Conservation (phyloP, 2,113 vertebrate genomes). For the Dinomys branickii region DNA sequence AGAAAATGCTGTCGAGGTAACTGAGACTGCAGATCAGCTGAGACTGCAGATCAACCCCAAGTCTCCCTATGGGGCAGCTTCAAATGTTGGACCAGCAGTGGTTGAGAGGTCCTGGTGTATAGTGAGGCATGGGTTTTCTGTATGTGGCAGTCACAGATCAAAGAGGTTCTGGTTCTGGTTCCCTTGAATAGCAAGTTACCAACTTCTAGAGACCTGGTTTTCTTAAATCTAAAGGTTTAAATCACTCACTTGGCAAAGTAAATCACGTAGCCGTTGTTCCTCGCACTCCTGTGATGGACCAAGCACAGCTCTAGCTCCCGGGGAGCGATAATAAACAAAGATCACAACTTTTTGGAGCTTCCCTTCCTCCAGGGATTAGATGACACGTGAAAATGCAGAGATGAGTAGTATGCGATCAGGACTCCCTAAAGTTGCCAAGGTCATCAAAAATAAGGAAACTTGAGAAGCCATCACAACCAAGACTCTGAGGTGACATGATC, state of each 20-base stretch:
- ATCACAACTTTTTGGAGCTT: not conserved
- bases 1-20: not conserved
- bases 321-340: not conserved
- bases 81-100: accelerated
- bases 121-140: not conserved
- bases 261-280: not conserved
- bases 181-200: not conserved
- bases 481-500: not conserved
- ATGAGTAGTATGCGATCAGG: not conserved
- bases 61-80: not conserved
- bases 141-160: not conserved
- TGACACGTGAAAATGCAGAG: not conserved
- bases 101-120: not conserved
- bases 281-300: not conserved
- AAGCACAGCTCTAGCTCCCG: not conserved
- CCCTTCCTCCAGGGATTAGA: not conserved
- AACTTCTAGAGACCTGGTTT: not conserved
- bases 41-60: not conserved
- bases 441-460: not conserved
- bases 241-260: not conserved
- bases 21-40: not conserved
- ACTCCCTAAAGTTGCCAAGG: not conserved
- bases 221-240: not conserved
- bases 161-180: not conserved
- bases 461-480: not conserved